Percentiles rank a stretch among this genome's conserved stretches.
These are phyloP conservation scores for Dysidea cf. avara DNA, from an alignment of 37 sponge, comb jelly and placozoan genomes.

Conservation along the genomic window DNA sequence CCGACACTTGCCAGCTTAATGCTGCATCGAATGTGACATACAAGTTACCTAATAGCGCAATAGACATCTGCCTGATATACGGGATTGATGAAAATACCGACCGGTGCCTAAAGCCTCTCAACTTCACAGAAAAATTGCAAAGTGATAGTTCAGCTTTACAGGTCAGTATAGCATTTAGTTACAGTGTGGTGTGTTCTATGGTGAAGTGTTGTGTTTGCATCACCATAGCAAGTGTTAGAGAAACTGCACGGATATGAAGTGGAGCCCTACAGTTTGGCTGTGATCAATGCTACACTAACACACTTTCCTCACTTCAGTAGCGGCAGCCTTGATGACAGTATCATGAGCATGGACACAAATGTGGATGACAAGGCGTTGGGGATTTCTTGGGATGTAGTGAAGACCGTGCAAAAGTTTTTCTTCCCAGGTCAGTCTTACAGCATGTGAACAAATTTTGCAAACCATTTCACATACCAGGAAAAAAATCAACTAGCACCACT, in stretches of 20 bases:
- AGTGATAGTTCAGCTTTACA: neutral
- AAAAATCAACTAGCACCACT: too few relatives aligned
- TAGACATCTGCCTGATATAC: slow-evolving; percentile 63
- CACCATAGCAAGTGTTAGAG: too few relatives aligned
- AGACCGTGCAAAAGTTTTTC: slow-evolving; percentile 56
- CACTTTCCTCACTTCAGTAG: too few relatives aligned
- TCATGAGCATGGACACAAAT: too few relatives aligned
- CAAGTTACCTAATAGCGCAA: slow-evolving; percentile 51
- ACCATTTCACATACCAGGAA: too few relatives aligned
- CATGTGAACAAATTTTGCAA: too few relatives aligned
- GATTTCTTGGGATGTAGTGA: slow-evolving; percentile 51
- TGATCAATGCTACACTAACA: too few relatives aligned
- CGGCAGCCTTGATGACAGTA: too few relatives aligned
- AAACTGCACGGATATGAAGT: too few relatives aligned
- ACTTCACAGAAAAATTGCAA: neutral
- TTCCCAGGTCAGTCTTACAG: slow-evolving; percentile 62
- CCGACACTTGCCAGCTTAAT: too few relatives aligned
- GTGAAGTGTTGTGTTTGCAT: neutral
- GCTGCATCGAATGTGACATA: too few relatives aligned
- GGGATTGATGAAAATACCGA: slow-evolving; percentile 59
- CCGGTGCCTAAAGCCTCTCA: neutral
- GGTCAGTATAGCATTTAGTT: neutral
- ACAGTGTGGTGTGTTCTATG: neutral
- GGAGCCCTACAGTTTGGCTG: too few relatives aligned
- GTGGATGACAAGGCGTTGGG: slow-evolving; percentile 33